Conservation (phyloP, 2,888 invertebrate genomes). For the Heliothis peltigera region DNA sequence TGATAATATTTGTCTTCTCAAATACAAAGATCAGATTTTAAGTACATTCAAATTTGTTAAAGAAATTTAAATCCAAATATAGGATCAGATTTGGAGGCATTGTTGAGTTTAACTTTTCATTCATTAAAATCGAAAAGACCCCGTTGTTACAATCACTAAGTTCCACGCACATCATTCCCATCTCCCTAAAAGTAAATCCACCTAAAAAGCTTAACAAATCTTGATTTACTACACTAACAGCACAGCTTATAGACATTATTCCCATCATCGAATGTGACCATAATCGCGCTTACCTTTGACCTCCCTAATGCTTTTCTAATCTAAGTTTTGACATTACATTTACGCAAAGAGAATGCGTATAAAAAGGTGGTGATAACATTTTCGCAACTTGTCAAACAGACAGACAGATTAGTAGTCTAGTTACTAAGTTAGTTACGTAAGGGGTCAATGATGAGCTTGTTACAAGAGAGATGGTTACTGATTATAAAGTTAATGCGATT, state of each 20-base stretch:
- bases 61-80: too few species aligned
- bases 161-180: background rate
- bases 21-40: background rate
- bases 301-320: conserved; percentile 24
- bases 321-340: conserved; percentile 23
- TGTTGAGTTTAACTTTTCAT: background rate
- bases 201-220: background rate
- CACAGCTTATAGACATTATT: background rate
- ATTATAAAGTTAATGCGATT: conserved; percentile 53
- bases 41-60: too few species aligned
- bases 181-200: fast-evolving
- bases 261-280: background rate
- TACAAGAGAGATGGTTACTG: conserved; percentile 35
- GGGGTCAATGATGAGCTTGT: conserved; percentile 53
- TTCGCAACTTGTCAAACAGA: conserved; percentile 56
- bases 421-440: conserved; percentile 43
- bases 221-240: background rate
- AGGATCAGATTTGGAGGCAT: too few species aligned
- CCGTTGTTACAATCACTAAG: background rate
- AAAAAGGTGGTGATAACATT: conserved; percentile 41
- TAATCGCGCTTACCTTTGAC: background rate
- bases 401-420: conserved; percentile 40
- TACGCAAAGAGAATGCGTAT: conserved; percentile 23
- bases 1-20: background rate
- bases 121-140: background rate